Percentiles rank a stretch among this genome's conserved stretches.
Evolutionary conservation across 2,797 vertebrate genomes (phyloP).

Genomic region (Podargus strigoides): DNA sequence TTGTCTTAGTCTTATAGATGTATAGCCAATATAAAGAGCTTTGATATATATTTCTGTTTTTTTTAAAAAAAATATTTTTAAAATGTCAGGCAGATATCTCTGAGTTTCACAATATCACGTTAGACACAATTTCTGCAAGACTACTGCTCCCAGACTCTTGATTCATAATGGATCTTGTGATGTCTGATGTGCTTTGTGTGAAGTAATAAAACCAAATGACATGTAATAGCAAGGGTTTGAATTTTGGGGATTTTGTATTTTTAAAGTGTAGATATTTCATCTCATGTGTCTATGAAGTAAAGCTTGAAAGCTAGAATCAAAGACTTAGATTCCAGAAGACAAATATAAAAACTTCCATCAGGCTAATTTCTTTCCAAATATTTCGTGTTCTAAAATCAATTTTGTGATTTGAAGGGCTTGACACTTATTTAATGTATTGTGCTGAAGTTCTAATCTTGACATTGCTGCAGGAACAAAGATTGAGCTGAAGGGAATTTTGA

Average conservation of each 20-base stretch:
- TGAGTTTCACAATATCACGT: not conserved
- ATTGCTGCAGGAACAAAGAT: not conserved
- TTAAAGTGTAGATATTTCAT: not conserved
- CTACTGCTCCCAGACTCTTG: not conserved
- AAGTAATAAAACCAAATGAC: not conserved
- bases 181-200: not conserved
- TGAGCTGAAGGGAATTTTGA: not conserved
- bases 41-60: not conserved
- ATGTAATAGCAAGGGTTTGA: not conserved
- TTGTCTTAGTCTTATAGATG: not conserved
- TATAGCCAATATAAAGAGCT: not conserved
- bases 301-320: not conserved
- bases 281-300: not conserved
- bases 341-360: not conserved
- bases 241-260: not conserved
- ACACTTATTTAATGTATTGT: not conserved
- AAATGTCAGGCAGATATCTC: not conserved
- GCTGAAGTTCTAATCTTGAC: not conserved
- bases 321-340: not conserved
- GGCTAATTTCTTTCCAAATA: not conserved
- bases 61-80: not conserved
- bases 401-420: not conserved
- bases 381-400: not conserved
- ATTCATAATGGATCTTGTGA: not conserved
- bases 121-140: not conserved